Percentiles rank a stretch among this genome's conserved stretches.
Evolutionary conservation across 2,888 invertebrate species (phyloP).

Genomic region (Sarcophaga carnaria): DNA sequence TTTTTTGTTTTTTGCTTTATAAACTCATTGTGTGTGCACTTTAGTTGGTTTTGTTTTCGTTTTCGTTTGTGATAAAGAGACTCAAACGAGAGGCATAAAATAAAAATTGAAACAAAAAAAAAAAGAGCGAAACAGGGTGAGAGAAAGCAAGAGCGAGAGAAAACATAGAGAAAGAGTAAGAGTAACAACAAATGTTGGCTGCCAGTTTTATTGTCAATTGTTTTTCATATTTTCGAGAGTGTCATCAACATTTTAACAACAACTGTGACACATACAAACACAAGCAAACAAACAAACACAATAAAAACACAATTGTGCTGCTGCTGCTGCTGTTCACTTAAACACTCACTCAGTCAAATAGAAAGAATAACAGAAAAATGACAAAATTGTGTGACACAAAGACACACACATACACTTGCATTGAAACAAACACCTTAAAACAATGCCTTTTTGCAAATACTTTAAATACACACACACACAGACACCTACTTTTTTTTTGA

Average conservation of each 20-base stretch:
- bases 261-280: conserved; percentile 58
- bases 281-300: conserved; percentile 20
- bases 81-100: conserved; percentile 6
- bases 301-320: conserved; percentile 22
- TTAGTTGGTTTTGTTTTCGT: conserved; percentile 54
- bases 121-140: conserved; percentile 30
- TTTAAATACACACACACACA: neutral
- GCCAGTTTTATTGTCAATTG: conserved; percentile 67
- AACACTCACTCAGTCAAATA: conserved; percentile 57
- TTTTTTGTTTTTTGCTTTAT: conserved; percentile 43
- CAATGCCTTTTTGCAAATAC: neutral
- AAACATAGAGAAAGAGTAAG: neutral
- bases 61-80: conserved; percentile 52
- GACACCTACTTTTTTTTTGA: too few species aligned
- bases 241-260: conserved; percentile 70
- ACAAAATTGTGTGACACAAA: conserved; percentile 39
- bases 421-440: neutral
- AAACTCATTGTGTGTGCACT: conserved; percentile 69
- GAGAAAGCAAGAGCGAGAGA: conserved; percentile 25
- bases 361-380: conserved; percentile 46
- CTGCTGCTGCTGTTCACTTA: conserved; percentile 38
- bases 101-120: neutral
- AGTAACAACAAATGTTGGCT: conserved; percentile 38
- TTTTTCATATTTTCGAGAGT: conserved; percentile 69
- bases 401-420: neutral